These are phyloP conservation scores for Halictus quadricinctus DNA, from an alignment of 2,888 invertebrate species.

Conservation along the genomic window DNA sequence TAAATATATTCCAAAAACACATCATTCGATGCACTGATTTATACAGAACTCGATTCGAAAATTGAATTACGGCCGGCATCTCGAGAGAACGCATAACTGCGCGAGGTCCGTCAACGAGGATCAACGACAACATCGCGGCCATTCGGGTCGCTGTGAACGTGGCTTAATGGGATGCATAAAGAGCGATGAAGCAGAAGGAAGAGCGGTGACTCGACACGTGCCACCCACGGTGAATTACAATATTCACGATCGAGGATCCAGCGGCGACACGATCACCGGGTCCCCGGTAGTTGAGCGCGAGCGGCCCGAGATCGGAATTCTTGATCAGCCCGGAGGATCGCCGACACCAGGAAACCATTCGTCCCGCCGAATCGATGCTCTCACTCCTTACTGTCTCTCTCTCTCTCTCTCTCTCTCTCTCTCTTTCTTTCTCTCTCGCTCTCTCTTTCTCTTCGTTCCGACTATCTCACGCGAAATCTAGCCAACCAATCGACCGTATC, in stretches of 20 bases:
- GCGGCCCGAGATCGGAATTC: slow-evolving; percentile 51
- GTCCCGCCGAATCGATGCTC: slow-evolving; percentile 46
- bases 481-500: slow-evolving; percentile 38
- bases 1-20: background rate
- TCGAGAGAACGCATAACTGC: background rate
- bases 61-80: background rate
- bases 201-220: slow-evolving; percentile 59
- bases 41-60: background rate
- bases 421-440: background rate
- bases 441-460: background rate
- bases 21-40: background rate
- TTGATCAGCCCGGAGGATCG: slow-evolving; percentile 17
- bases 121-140: slow-evolving; percentile 1
- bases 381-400: slow-evolving; percentile 12
- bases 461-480: slow-evolving; percentile 47
- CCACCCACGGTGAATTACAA: slow-evolving; percentile 75
- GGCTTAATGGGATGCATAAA: slow-evolving; percentile 55
- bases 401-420: background rate
- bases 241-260: slow-evolving; percentile 68
- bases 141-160: slow-evolving; percentile 51
- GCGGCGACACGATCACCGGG: slow-evolving; percentile 60
- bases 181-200: slow-evolving; percentile 48
- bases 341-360: slow-evolving; percentile 49
- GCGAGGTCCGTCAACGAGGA: background rate
- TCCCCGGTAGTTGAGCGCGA: slow-evolving; percentile 40